Evolutionary conservation across 2,888 invertebrate species (phyloP).

Genomic region (Troides helena): DNA sequence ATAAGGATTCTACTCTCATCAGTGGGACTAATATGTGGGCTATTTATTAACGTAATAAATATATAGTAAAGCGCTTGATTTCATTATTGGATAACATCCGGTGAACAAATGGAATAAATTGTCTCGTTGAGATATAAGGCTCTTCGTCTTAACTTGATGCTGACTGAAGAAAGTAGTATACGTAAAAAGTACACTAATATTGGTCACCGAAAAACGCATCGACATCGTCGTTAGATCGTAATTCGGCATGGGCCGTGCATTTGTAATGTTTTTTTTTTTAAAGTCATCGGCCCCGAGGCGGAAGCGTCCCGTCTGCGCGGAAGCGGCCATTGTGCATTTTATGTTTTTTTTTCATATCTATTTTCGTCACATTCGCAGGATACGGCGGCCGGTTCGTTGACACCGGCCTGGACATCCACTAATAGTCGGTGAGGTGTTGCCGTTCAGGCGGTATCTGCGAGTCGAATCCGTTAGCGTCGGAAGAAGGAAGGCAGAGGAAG

Average conservation of each 20-base stretch:
- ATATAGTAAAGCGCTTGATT: too few relatives aligned
- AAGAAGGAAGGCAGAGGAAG: too few relatives aligned
- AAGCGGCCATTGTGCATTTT: slow-evolving; percentile 66
- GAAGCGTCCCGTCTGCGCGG: slow-evolving; percentile 63
- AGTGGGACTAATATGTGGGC: too few relatives aligned
- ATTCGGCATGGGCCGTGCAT: slow-evolving; percentile 60
- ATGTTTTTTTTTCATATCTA: slow-evolving; percentile 55
- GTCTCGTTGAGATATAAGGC: too few relatives aligned
- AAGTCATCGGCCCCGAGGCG: slow-evolving; percentile 58
- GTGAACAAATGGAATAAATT: too few relatives aligned
- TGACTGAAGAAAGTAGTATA: background rate
- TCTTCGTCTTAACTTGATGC: too few relatives aligned
- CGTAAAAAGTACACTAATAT: background rate
- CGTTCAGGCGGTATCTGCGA: background rate
- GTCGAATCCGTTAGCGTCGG: too few relatives aligned
- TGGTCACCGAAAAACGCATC: slow-evolving; percentile 29
- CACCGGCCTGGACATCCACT: slow-evolving; percentile 18
- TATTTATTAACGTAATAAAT: too few relatives aligned
- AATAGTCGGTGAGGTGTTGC: background rate
- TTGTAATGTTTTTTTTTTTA: slow-evolving; percentile 48
- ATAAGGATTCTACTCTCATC: too few relatives aligned
- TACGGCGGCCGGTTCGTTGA: slow-evolving; percentile 46
- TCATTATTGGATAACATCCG: too few relatives aligned
- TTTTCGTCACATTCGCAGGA: slow-evolving; percentile 71
- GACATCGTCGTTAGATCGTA: slow-evolving; percentile 56